Base-by-base conservation (phyloP, 2,888 invertebrate species). In the Pegoplata infirma region DNA sequence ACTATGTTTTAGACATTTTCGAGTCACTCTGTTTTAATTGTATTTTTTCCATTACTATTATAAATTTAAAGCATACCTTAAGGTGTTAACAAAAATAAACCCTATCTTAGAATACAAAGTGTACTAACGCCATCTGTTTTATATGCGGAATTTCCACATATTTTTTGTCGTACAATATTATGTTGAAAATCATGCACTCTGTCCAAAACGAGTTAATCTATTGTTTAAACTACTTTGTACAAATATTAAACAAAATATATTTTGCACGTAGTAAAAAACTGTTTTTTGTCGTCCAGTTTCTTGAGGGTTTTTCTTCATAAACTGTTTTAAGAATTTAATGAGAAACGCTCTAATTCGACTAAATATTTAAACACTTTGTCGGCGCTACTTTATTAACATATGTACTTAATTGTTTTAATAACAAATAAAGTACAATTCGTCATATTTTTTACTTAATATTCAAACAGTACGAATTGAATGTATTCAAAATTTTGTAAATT, bases 311-410 rank as follows among this genome's bases (percentile, higher is more conserved):
- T 10, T 44, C 44, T 46, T 21, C 4, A 25, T 14, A 3, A 36
- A 14, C 19, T 36, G 17, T 36, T 40, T n/a, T 6, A 25, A 47
- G 21, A 28, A 47, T 46, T 51, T 59, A 5, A 10, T 28, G 32
- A 16, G 32, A 32, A 51, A 32, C 49, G 51, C 49, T 63, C 63
- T 63, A 51, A 63, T 32, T 63, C 49, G 21, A n/a, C 36, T 21
- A n/a, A n/a, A n/a, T n/a, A 44, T 44, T 19, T n/a, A 10, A 2
- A 32, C 10, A 32, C 32, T 28, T 64, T 49, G 49, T 49, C 49
- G 63, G 63, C 63, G 10, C 32, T 32, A 12, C 36, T 64, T 64
- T 51, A 64, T 64, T 64, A 17, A 32, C 12, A n/a, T n/a, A n/a
- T n/a, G n/a, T n/a, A n/a, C n/a, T 32, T 32, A 32, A 10, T n/a